Evolutionary conservation across 2,797 vertebrate species (phyloP), one percentile per base, ranked within the genome.

Genomic region (Otus scops): DNA sequence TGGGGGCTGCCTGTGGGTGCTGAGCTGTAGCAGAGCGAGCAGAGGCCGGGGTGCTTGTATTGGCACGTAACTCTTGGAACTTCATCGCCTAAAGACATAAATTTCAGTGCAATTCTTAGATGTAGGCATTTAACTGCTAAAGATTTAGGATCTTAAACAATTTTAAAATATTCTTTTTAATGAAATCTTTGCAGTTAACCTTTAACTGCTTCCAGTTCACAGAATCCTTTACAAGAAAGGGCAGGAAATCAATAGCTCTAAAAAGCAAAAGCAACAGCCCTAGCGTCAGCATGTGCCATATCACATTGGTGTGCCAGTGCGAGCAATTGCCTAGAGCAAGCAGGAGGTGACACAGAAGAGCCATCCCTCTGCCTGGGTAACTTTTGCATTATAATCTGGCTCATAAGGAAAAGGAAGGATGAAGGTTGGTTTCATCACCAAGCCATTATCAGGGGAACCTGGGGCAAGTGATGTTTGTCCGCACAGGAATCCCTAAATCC

Each of bases 211-310:
- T 97, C 97, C 95, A 95, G 94, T 96, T 95, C 93, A 88, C 54
- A 63, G 90, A 92, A 81, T 88, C 65, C 54, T 94, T 97, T 96
- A 95, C 92, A 84, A 93, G 93, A 95, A 95, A 92, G 81, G 86
- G 93, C 96, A 97, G 93, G 92, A 97, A 97, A 97, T 97, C 97
- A 94, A 97, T 95, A 93, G 61, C 78, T 96, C 84, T 95, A 69
- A 95, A 94, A 95, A 93, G 90, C 65, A 65, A 92, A 86, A 93
- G 75, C 90, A 93, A 82, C 80, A 91, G 74, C 77, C 78, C 60
- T 54, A 86, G 63, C 80, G 74, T 86, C 92, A 90, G 71, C 41
- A 26, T n/a, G 30, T 91, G 77, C 92, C 71, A 38, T 81, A 59
- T 92, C 57, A 22, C 64, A 51, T 30, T 80, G 78, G 68, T 85